phyloP scores from a whole-genome alignment of 2,113 vertebrate species.

The Podarcis raffonei region DNA sequence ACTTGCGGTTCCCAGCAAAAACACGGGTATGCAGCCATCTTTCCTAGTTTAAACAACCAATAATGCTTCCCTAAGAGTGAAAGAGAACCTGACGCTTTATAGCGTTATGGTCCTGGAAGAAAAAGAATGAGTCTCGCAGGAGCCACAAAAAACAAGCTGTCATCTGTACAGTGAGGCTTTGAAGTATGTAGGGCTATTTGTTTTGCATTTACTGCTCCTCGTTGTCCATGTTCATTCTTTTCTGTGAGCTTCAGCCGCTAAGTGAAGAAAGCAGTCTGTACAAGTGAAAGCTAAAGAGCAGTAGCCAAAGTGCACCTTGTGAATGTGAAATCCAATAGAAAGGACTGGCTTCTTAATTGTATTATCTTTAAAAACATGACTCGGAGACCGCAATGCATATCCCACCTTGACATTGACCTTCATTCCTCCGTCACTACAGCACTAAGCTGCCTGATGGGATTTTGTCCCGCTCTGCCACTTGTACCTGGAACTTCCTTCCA shows the following conservation, averaged over 20 bases:
- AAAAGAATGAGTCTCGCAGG: neutral
- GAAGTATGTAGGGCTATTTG: neutral
- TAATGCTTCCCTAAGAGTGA: neutral
- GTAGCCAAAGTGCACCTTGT: neutral
- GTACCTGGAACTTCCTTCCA: neutral
- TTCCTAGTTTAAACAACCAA: neutral
- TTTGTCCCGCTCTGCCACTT: too few species aligned
- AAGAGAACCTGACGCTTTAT: neutral
- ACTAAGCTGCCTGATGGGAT: too few species aligned
- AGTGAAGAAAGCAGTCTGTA: neutral
- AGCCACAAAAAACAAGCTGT: neutral
- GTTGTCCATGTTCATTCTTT: conserved; percentile 13
- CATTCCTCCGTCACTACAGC: too few species aligned
- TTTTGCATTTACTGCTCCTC: conserved; percentile 17
- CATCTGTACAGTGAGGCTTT: neutral
- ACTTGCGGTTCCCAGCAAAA: neutral
- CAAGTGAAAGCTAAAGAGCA: neutral
- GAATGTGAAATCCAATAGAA: neutral
- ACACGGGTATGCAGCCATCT: neutral
- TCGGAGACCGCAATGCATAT: neutral
- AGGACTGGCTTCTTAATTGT: neutral
- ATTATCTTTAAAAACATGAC: neutral
- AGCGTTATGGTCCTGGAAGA: neutral
- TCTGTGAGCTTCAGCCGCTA: neutral
- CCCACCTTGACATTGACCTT: neutral